Evolutionary conservation across 2,797 vertebrate species (phyloP), one percentile per base, ranked within the genome.

Genomic region (Gouania willdenowi): DNA sequence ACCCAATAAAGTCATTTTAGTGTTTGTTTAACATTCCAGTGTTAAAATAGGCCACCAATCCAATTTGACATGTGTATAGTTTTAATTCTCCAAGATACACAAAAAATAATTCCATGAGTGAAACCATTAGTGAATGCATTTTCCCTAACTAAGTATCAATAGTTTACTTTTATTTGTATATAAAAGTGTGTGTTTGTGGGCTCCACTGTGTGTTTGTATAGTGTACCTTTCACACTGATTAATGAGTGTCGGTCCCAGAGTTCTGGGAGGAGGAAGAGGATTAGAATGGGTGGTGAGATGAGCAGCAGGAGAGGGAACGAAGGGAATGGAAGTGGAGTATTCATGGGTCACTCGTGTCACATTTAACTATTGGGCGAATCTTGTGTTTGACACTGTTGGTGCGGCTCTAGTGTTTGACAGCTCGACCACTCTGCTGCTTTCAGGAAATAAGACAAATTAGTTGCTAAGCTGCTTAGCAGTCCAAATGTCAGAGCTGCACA

Each of bases 351-450:
- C 8, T 20, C 42, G 61, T 71, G 69, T 79, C 64, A 58, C 62
- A 17, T 79, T 81, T 75, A 77, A 79, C 12, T 14, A 67, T 32
- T 8, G 45, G 32, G 55, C 70, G 71, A 80, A 71, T 64, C 68
- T 50, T 50, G 59, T 82, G 81, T 78, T 82, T 85, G 81, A 82
- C 77, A 78, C 60, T 15, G 66, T 83, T 83, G 59, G 37, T 61
- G 24, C 43, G 64, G 52, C 52, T 71, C 58, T 69, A 11, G 58
- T 82, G 77, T 85, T 81, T 78, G 79, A 85, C 78, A 80, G 53
- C 41, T 29, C 32, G n/a, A 71, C 70, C 23, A 66, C 75, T 77
- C 59, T 41, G 45, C 69, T 44, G 57, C 67, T 69, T 57, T 81
- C 54, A 71, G 59, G 54, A 72, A 67, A 68, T 65, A 59, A 67